phyloP scores from a whole-genome alignment of 2,113 vertebrate species.

The Salminus brasiliensis region DNA sequence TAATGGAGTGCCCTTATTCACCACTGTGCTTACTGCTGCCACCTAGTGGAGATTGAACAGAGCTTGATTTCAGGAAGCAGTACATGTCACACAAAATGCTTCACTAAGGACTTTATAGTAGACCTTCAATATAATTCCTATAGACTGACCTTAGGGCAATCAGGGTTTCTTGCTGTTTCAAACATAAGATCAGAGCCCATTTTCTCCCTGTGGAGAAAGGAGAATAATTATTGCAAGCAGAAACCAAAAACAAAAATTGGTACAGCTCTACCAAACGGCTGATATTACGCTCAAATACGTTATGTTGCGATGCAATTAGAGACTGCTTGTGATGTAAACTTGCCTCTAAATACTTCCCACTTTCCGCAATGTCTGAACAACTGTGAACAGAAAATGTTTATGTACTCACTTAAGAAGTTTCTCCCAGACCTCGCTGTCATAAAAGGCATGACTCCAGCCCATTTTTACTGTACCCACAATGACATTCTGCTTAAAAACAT shows the following conservation, averaged over 20 bases:
- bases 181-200: constrained; percentile 93
- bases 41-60: constrained; percentile 72
- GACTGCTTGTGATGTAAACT: no score
- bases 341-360: neutral
- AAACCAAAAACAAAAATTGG: no score
- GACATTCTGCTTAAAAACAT: constrained; percentile 95
- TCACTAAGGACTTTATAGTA: constrained; percentile 5
- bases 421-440: constrained; percentile 95
- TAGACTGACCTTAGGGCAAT: constrained; percentile 87
- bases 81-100: neutral
- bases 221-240: neutral
- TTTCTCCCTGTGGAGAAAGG: constrained; percentile 81
- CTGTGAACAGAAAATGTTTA: neutral
- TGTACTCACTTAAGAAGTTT: constrained; percentile 90
- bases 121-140: constrained; percentile 24
- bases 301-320: no score
- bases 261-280: neutral
- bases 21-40: constrained; percentile 92
- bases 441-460: constrained; percentile 98
- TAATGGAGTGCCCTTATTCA: constrained; percentile 87
- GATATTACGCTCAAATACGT: no score
- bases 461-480: constrained; percentile 96
- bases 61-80: neutral
- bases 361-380: neutral
- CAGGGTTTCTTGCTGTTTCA: constrained; percentile 89